Percentiles rank a stretch among this genome's conserved stretches.
These are phyloP conservation scores for Cryptosula pallasiana DNA, from an alignment of 2,888 invertebrate species.

Conservation along the genomic window DNA sequence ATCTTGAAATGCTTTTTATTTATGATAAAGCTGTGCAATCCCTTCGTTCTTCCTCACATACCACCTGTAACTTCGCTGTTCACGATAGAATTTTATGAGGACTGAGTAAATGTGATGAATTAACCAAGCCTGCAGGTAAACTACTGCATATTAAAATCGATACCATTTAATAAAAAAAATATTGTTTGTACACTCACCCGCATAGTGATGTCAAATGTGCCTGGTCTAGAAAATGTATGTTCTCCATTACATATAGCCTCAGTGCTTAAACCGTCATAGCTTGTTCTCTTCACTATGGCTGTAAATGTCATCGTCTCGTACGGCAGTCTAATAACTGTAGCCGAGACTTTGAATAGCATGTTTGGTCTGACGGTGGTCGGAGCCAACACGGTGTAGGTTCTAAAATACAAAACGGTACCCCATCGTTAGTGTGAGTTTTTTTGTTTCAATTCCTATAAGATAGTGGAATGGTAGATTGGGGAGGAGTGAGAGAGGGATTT, in stretches of 20 bases:
- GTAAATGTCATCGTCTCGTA: slow-evolving; percentile 71
- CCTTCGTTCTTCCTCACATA: too few relatives aligned
- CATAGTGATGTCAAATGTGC: not conserved
- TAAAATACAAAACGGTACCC: slow-evolving; percentile 48
- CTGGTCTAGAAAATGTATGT: slow-evolving; percentile 7
- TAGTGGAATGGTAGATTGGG: too few relatives aligned
- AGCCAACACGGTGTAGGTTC: slow-evolving; percentile 87
- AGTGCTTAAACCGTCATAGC: not conserved
- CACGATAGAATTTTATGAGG: too few relatives aligned
- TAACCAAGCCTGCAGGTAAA: too few relatives aligned
- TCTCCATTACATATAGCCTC: not conserved
- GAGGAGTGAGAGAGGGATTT: too few relatives aligned
- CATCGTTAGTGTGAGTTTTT: too few relatives aligned
- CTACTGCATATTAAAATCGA: too few relatives aligned
- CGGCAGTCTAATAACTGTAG: slow-evolving; percentile 70
- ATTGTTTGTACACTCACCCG: not conserved
- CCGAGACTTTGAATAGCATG: slow-evolving; percentile 81
- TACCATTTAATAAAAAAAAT: not conserved
- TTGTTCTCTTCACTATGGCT: not conserved
- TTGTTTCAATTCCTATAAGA: too few relatives aligned
- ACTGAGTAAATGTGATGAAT: too few relatives aligned
- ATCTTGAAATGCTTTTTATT: too few relatives aligned
- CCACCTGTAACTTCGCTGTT: too few relatives aligned
- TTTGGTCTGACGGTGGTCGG: slow-evolving; percentile 85
- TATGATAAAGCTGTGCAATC: too few relatives aligned